Evolutionary conservation across 2,113 vertebrate species (phyloP).

Genomic region (Willisornis vidua): DNA sequence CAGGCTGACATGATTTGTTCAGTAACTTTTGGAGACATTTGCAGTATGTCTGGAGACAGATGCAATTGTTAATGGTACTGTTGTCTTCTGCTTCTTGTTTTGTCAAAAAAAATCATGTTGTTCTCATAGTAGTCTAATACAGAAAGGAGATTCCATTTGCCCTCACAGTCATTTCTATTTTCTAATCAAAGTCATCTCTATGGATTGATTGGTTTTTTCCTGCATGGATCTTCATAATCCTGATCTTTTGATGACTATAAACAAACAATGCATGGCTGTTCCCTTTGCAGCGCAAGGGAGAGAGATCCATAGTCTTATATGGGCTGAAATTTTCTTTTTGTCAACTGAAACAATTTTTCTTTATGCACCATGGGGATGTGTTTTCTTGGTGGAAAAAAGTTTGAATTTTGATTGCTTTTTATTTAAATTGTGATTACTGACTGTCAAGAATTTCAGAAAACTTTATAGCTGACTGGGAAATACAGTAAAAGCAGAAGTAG

Average conservation of each 20-base stretch:
- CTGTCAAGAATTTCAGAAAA: not conserved
- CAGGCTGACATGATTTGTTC: not conserved
- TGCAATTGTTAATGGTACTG: not conserved
- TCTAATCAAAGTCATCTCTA: not conserved
- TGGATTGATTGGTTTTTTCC: not conserved
- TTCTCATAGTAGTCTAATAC: not conserved
- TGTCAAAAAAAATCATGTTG: not conserved
- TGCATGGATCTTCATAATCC: not conserved
- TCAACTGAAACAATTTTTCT: not conserved
- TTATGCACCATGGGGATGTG: accelerated
- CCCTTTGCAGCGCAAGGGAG: not conserved
- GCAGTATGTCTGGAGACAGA: not conserved
- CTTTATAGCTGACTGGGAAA: not conserved
- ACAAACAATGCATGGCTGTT: not conserved
- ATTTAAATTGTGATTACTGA: not conserved
- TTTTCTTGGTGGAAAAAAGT: not conserved
- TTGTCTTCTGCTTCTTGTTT: not conserved
- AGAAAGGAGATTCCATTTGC: not conserved
- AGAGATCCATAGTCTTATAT: not conserved
- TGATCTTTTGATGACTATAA: not conserved
- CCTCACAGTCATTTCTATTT: not conserved
- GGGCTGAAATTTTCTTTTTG: not conserved
- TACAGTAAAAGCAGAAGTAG: not conserved
- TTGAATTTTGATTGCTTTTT: not conserved
- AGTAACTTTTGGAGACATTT: not conserved